Conservation (phyloP, 1,140 invertebrate species). For the Penaeus vannamei region DNA sequence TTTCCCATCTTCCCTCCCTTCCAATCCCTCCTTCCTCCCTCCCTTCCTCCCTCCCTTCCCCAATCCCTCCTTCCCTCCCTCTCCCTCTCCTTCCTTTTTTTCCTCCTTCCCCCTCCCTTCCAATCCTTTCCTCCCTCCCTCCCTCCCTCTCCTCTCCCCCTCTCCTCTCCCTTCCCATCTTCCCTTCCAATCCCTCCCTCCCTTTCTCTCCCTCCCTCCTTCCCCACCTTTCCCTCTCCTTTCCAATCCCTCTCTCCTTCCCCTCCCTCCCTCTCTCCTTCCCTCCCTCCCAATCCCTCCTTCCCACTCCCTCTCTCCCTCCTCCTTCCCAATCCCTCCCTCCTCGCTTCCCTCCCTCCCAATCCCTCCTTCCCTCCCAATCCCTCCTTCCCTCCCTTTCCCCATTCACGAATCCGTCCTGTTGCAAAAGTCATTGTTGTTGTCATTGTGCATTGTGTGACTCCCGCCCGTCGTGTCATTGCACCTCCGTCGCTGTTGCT, state of each 20-base stretch:
- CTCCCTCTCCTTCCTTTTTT: not conserved
- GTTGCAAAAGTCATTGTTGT: too few relatives aligned
- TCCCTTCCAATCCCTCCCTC: not conserved
- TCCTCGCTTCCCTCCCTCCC: not conserved
- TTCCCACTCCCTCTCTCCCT: not conserved
- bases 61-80: not conserved
- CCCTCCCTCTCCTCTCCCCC: not conserved
- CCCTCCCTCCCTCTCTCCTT: too few relatives aligned
- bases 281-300: not conserved
- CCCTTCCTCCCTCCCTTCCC: not conserved
- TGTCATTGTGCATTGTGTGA: too few relatives aligned
- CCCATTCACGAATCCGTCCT: not conserved
- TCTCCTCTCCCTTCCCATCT: too few relatives aligned
- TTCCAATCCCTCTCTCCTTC: not conserved
- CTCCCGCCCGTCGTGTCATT: too few relatives aligned
- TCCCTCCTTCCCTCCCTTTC: too few relatives aligned
- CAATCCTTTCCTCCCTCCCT: not conserved
- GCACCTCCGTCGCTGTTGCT: too few relatives aligned
- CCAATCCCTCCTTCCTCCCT: not conserved
- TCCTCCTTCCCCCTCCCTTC: not conserved
- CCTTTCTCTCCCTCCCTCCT: not conserved
- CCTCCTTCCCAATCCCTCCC: not conserved
- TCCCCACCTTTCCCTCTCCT: not conserved
- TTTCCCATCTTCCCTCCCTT: too few relatives aligned
- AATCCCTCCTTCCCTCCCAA: not conserved